phyloP scores from a whole-genome alignment of 2,113 vertebrate genomes.

The Myrmecophaga tridactyla region DNA sequence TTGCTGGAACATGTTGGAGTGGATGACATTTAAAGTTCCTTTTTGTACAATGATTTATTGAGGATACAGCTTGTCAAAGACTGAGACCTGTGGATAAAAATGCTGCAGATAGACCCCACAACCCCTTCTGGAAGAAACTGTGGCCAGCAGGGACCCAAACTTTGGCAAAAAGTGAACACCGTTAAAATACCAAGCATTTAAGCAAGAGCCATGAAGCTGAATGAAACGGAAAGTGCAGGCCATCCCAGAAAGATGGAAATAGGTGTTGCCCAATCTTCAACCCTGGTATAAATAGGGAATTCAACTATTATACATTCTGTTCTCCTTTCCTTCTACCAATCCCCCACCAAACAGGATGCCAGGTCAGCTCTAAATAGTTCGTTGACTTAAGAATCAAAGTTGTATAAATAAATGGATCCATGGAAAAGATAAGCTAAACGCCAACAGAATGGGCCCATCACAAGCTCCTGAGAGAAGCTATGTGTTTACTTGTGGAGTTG shows the following conservation, averaged over 20 bases:
- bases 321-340: background rate
- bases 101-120: background rate
- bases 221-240: background rate
- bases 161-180: background rate
- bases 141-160: background rate
- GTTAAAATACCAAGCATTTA: background rate
- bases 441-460: background rate
- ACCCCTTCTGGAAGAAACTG: background rate
- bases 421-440: background rate
- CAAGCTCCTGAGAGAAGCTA: background rate
- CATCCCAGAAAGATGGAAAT: background rate
- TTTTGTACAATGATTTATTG: background rate
- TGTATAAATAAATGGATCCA: background rate
- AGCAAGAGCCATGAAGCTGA: background rate
- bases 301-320: background rate
- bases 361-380: background rate
- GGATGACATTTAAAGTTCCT: background rate
- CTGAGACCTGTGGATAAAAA: background rate
- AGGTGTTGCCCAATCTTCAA: background rate
- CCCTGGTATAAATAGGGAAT: background rate
- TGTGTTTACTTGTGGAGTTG: background rate
- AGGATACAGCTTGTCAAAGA: background rate
- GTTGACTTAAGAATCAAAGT: constrained; percentile 23
- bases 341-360: background rate
- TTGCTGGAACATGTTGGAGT: background rate